These are phyloP conservation scores for Myathropa florea DNA, from an alignment of 2,888 invertebrate genomes.

Conservation along the genomic window DNA sequence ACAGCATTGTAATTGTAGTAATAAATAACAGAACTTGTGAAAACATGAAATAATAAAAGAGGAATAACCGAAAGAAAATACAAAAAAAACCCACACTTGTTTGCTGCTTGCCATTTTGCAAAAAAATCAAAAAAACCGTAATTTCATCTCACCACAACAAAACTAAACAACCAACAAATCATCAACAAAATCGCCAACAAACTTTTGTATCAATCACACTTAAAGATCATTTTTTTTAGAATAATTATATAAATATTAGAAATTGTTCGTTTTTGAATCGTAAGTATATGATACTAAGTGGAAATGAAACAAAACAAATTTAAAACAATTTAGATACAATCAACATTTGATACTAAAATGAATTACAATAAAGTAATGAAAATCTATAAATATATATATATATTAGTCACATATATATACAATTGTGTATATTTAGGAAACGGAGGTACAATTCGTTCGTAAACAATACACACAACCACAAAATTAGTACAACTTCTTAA, in stretches of 20 bases:
- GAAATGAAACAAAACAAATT: neutral
- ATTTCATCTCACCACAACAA: neutral
- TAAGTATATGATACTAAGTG: slow-evolving; percentile 52
- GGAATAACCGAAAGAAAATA: slow-evolving; percentile 29
- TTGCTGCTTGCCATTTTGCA: slow-evolving; percentile 18
- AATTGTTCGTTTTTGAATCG: slow-evolving; percentile 47
- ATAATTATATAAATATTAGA: slow-evolving; percentile 15
- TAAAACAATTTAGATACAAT: slow-evolving; percentile 44
- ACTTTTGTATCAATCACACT: slow-evolving; percentile 16
- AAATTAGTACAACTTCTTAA: slow-evolving; percentile 67
- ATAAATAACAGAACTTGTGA: slow-evolving; percentile 33
- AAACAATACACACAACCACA: slow-evolving; percentile 29
- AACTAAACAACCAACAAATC: neutral
- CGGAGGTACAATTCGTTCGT: slow-evolving; percentile 25
- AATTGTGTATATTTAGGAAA: slow-evolving; percentile 36
- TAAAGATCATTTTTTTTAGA: slow-evolving; percentile 20
- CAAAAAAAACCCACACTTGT: slow-evolving; percentile 8
- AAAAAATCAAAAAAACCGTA: neutral
- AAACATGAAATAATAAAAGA: slow-evolving; percentile 27
- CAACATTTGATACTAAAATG: slow-evolving; percentile 62
- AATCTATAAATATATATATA: neutral
- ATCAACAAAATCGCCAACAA: neutral
- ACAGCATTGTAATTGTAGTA: slow-evolving; percentile 16
- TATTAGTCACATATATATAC: neutral
- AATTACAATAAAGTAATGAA: slow-evolving; percentile 14